These are phyloP conservation scores for Aphodius sticticus DNA, from an alignment of 2,888 invertebrate species.

Conservation along the genomic window DNA sequence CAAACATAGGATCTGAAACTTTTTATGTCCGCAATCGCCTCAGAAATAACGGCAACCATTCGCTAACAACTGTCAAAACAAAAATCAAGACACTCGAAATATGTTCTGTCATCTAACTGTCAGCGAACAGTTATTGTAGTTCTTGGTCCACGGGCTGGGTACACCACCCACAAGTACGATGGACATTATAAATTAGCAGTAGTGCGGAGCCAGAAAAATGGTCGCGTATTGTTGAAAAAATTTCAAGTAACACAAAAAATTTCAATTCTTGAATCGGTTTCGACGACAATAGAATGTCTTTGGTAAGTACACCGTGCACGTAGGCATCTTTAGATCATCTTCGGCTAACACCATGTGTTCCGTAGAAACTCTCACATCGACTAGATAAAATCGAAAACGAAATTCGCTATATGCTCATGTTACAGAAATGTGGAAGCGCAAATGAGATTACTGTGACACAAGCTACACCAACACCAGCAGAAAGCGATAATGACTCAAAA, in stretches of 20 bases:
- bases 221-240: background rate
- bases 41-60: too few species aligned
- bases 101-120: background rate
- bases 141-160: background rate
- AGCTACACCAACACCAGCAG: constrained; percentile 30
- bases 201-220: constrained; percentile 25
- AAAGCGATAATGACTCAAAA: constrained; percentile 15
- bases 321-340: constrained; percentile 7
- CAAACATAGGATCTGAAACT: too few species aligned
- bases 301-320: constrained; percentile 22
- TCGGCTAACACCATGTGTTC: constrained; percentile 30
- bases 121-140: background rate
- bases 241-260: constrained; percentile 21
- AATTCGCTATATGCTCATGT: constrained; percentile 42
- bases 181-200: constrained; percentile 34
- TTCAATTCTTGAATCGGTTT: constrained; percentile 28
- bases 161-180: background rate
- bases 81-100: background rate
- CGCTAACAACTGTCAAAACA: background rate
- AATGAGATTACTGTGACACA: constrained; percentile 28
- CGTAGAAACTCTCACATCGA: constrained; percentile 38
- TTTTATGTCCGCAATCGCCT: too few species aligned
- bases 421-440: constrained; percentile 37
- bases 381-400: constrained; percentile 46
- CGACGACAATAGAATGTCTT: constrained; percentile 32